Evolutionary conservation across 53 echinoderm and acorn worm species (phyloP).

Genomic region (Arbacia lixula): DNA sequence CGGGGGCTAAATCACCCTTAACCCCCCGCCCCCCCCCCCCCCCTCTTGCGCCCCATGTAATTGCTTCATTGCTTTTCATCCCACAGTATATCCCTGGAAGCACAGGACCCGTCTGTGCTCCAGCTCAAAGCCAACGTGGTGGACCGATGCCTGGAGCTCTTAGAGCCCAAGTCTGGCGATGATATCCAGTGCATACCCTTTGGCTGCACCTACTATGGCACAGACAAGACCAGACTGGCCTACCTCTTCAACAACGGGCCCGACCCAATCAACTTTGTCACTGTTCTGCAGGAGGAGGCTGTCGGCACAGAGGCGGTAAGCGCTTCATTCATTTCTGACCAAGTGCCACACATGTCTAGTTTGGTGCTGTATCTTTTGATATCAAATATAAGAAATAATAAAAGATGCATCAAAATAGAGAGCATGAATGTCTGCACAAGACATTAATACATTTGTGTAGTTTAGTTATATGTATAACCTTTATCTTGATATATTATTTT

Average conservation of each 20-base stretch:
- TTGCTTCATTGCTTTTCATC: neutral
- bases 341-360: too few relatives aligned
- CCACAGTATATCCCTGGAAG: conserved; percentile 76
- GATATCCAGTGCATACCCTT: conserved; percentile 85
- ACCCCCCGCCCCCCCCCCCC: too few relatives aligned
- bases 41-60: neutral
- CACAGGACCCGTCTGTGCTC: conserved; percentile 79
- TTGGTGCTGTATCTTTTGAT: too few relatives aligned
- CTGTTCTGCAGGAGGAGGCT: conserved; percentile 85
- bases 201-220: conserved; percentile 96
- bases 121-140: conserved; percentile 87
- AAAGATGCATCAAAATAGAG: too few relatives aligned
- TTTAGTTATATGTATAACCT: too few relatives aligned
- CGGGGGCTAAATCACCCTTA: too few relatives aligned
- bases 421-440: too few relatives aligned
- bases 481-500: too few relatives aligned
- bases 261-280: conserved; percentile 95
- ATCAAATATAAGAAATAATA: too few relatives aligned
- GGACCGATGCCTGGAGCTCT: conserved; percentile 83
- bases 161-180: conserved; percentile 71
- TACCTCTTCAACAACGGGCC: conserved; percentile 96
- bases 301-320: conserved; percentile 97
- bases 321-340: neutral
- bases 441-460: too few relatives aligned
- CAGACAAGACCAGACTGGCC: conserved; percentile 87